Conservation (phyloP, 35 echinoderm and acorn worm genomes). For the Holothuria glaberrima region DNA sequence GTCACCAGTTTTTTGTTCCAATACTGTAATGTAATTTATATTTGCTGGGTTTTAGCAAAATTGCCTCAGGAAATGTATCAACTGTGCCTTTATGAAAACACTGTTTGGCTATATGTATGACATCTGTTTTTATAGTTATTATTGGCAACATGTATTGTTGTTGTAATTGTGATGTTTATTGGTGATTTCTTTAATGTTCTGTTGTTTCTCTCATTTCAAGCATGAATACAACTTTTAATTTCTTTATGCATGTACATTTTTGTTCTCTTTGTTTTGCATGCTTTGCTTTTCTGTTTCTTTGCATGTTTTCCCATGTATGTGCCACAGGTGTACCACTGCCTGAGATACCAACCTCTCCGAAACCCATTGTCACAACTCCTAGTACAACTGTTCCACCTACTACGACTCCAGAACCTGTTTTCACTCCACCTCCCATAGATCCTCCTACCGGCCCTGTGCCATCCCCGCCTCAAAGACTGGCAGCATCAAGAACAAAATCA, state of each 20-base stretch:
- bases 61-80: too few relatives aligned
- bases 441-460: not conserved
- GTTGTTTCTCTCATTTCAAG: too few relatives aligned
- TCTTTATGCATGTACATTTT: not conserved
- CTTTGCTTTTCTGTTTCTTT: not conserved
- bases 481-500: not conserved
- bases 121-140: too few relatives aligned
- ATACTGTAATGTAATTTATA: too few relatives aligned
- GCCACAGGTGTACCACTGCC: slow-evolving; percentile 34
- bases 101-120: too few relatives aligned
- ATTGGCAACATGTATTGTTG: too few relatives aligned
- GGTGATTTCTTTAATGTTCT: too few relatives aligned
- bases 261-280: slow-evolving; percentile 41
- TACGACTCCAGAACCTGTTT: slow-evolving; percentile 31
- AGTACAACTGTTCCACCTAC: slow-evolving; percentile 19
- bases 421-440: not conserved
- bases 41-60: too few relatives aligned
- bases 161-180: too few relatives aligned
- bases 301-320: slow-evolving; percentile 8
- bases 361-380: not conserved
- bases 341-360: not conserved
- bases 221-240: too few relatives aligned
- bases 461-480: not conserved
- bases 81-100: too few relatives aligned
- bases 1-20: too few relatives aligned